Evolutionary conservation across 2,113 vertebrate genomes (phyloP), one percentile per base, ranked within the genome.

Genomic region (Actinemys pallida): DNA sequence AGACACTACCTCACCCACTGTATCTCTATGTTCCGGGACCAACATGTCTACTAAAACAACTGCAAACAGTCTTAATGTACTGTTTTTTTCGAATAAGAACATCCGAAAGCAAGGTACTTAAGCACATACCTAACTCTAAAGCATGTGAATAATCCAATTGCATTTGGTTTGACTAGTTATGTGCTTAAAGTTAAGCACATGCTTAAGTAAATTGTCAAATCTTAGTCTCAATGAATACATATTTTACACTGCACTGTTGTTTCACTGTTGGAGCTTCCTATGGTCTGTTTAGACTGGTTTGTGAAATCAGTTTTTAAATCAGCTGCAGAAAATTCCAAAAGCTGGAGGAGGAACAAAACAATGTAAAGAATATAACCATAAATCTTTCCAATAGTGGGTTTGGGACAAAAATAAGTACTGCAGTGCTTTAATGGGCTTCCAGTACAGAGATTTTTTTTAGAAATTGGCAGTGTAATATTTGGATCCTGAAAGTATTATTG

Each of bases 311-410:
- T 50, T 50, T 50, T 50, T 13, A 50, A 14, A 81, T 86, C 84
- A 93, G 25, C 86, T 80, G 27, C 53, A 88, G 81, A 62, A 93
- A 95, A 93, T 96, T 95, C 29, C 83, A 54, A n/a, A 2, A 96
- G 93, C 81, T 95, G 86, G 89, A 97, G 90, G 92, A 94, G n/a
- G 49, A 96, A 83, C 78, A 83, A 94, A 92, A 95, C 94, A 96
- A 96, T 95, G 89, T 90, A 27, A 82, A 62, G 81, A 90, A 93
- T 98, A 92, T 93, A 24, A 69, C 75, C 91, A 69, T 94, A 62
- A 83, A 90, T 93, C 78, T 81, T 50, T 87, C 25, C 57, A 56
- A 52, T 50, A 42, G 86, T 92, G 91, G 31, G n/a, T 78, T 17
- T 78, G 56, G 14, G 87, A 86, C 90, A 84, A 94, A 96, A 95